These are phyloP conservation scores for Cheilosia vernalis DNA, from an alignment of 2,888 invertebrate species.

Conservation along the genomic window DNA sequence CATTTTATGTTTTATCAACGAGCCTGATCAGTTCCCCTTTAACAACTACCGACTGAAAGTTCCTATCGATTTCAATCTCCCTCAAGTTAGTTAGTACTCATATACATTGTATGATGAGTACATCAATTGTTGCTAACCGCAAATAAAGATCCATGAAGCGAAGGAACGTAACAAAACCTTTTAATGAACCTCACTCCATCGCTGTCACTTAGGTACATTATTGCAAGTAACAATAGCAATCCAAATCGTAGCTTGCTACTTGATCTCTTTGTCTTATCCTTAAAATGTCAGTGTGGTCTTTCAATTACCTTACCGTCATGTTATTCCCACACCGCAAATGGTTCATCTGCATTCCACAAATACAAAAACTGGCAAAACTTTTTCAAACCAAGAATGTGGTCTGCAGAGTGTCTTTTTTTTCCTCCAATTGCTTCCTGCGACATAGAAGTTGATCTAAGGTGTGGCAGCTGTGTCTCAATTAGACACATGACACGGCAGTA, in stretches of 20 bases:
- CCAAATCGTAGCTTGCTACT: slow-evolving; percentile 14
- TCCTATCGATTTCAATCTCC: no score
- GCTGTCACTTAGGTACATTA: background rate
- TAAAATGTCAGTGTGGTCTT: slow-evolving; percentile 55
- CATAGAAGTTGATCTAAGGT: slow-evolving; percentile 50
- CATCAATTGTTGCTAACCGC: no score
- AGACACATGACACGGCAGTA: slow-evolving; percentile 42
- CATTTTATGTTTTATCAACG: no score
- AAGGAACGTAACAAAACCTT: background rate
- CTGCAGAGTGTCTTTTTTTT: slow-evolving; percentile 4
- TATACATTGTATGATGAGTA: no score
- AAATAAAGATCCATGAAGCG: no score
- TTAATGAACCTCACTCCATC: background rate
- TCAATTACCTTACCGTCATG: slow-evolving; percentile 14
- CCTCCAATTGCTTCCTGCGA: slow-evolving; percentile 4
- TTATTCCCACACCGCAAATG: slow-evolving; percentile 37
- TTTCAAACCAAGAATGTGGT: slow-evolving; percentile 49
- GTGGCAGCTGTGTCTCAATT: slow-evolving; percentile 48
- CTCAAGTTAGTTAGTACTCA: no score
- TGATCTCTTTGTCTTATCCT: slow-evolving; percentile 28
- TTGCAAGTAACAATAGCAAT: background rate
- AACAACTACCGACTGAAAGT: no score
- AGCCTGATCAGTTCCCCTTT: no score
- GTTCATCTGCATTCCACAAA: slow-evolving; percentile 45
- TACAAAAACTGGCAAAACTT: slow-evolving; percentile 11